A percentile compares a stretch with the other conserved stretches of the same genome.
These are phyloP conservation scores for Crocidura indochinensis DNA, from an alignment of 2,797 vertebrate genomes.

Conservation along the genomic window DNA sequence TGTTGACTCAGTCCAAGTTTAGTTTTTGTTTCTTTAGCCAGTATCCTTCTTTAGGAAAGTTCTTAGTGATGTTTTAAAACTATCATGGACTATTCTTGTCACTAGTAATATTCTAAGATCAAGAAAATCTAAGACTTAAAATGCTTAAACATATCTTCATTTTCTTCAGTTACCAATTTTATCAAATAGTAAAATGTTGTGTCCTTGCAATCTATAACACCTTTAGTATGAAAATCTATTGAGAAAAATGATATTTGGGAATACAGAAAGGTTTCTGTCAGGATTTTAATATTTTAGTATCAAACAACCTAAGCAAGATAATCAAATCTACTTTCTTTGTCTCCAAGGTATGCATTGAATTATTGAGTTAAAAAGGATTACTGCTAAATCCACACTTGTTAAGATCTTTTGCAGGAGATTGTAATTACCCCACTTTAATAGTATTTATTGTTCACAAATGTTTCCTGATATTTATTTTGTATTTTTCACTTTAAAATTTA, in stretches of 20 bases:
- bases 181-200: neutral
- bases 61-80: neutral
- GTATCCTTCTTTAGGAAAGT: slow-evolving; percentile 35
- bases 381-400: slow-evolving; percentile 64
- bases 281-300: slow-evolving; percentile 40
- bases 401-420: slow-evolving; percentile 23
- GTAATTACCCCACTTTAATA: slow-evolving; percentile 54
- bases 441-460: slow-evolving; percentile 46
- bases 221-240: neutral
- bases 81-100: slow-evolving; percentile 1
- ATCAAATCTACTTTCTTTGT: slow-evolving; percentile 56
- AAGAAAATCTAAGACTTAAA: slow-evolving; percentile 44
- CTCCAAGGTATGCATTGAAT: slow-evolving; percentile 40
- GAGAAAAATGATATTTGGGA: slow-evolving; percentile 44
- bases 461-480: slow-evolving; percentile 58
- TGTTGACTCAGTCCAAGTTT: slow-evolving; percentile 3
- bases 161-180: slow-evolving; percentile 17
- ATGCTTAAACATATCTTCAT: neutral
- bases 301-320: slow-evolving; percentile 60
- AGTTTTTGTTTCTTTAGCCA: slow-evolving; percentile 38
- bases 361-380: slow-evolving; percentile 65
- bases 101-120: slow-evolving; percentile 26
- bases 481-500: slow-evolving; percentile 22
- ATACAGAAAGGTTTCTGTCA: slow-evolving; percentile 24
- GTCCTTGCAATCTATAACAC: neutral